phyloP scores from a whole-genome alignment of 2,888 invertebrate genomes.

The Slavum lentiscoides region DNA sequence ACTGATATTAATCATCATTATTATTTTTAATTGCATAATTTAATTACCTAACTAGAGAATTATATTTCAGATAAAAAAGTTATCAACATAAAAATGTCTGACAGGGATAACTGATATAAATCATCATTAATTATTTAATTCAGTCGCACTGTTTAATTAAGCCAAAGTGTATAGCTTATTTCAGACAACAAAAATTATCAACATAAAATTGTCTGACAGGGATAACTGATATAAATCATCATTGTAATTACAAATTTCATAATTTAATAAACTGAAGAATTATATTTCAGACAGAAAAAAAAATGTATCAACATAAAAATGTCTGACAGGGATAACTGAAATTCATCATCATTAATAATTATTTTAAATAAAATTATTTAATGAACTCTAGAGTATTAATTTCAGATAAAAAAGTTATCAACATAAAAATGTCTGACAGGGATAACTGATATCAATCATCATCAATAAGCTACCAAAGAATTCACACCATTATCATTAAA shows the following conservation, averaged over 20 bases:
- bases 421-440: constrained; percentile 32
- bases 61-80: constrained; percentile 3
- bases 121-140: too few relatives aligned
- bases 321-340: constrained; percentile 20
- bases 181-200: constrained; percentile 12
- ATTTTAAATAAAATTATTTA: too few relatives aligned
- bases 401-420: not conserved
- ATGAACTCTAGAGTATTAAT: too few relatives aligned
- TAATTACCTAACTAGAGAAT: too few relatives aligned
- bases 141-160: too few relatives aligned
- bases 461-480: too few relatives aligned
- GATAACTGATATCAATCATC: not conserved
- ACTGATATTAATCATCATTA: not conserved
- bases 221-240: constrained; percentile 4
- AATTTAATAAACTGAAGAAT: too few relatives aligned
- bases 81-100: constrained; percentile 27
- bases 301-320: constrained; percentile 1
- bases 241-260: not conserved
- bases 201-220: constrained; percentile 34
- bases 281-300: not conserved
- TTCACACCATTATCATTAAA: too few relatives aligned
- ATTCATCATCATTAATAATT: not conserved
- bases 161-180: not conserved
- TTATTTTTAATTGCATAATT: too few relatives aligned
- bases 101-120: constrained; percentile 24